Evolutionary conservation across 2,113 vertebrate genomes (phyloP).

Genomic region (Meles meles): DNA sequence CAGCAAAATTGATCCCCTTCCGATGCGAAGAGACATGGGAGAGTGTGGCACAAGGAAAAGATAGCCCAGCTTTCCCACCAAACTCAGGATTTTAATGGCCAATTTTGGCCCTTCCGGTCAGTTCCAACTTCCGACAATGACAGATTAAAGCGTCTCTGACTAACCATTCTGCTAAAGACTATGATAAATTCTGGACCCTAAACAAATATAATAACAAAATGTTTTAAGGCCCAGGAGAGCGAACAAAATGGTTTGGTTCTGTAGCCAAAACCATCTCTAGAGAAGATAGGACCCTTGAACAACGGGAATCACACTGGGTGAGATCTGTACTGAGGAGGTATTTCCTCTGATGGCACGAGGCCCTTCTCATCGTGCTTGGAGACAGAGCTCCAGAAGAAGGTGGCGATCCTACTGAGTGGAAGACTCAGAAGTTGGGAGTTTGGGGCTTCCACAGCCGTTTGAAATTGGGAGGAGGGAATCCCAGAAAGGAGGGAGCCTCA

Average conservation of each 20-base stretch:
- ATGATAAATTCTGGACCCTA: not conserved
- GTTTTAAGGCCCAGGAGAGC: not conserved
- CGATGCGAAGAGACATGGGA: not conserved
- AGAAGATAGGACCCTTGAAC: not conserved
- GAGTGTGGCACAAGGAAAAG: not conserved
- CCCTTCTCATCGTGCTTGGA: not conserved
- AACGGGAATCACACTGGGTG: not conserved
- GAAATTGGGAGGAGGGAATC: not conserved
- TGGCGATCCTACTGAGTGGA: not conserved
- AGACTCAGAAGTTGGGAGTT: not conserved
- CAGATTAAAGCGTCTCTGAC: not conserved
- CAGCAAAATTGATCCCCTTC: not conserved
- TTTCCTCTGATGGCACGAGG: not conserved
- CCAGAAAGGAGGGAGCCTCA: not conserved
- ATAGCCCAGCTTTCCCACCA: not conserved
- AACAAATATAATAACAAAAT: not conserved
- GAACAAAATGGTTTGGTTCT: not conserved
- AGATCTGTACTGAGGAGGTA: not conserved
- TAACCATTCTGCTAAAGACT: not conserved
- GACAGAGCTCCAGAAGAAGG: not conserved
- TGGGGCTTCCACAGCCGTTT: not conserved
- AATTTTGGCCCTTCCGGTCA: not conserved
- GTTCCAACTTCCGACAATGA: not conserved
- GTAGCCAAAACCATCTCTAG: not conserved
- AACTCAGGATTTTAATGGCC: not conserved